Base-by-base conservation (phyloP, 1,140 invertebrate species). In the Zaprionus nigranus region DNA sequence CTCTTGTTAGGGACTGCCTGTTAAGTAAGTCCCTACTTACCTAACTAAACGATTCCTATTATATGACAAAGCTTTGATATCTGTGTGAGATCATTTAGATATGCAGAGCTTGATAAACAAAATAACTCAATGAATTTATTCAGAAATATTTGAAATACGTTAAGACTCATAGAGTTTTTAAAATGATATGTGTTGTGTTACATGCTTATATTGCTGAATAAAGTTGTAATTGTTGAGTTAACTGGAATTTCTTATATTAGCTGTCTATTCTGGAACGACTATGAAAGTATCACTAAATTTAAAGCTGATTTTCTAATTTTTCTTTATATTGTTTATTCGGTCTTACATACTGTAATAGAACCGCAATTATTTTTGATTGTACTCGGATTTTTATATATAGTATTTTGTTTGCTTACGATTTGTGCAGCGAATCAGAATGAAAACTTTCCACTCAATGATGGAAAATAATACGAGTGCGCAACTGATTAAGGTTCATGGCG, bases 401-500 rank as follows among this genome's bases (percentile, higher is more conserved):
- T 3, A 53, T 34, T 28, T 53, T 26, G n/a, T 43, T 65, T 56
- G n/a, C 36, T 36, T 20, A 60, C 38, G 20, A 17, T 13, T 40
- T 24, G 40, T 43, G 40, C 40, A 46, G n/a, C 17, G 20, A 17
- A 46, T 46, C n/a, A 17, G n/a, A 46, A 17, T 46, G n/a, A 46
- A 46, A 46, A 46, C n/a, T 46, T 46, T 46, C n/a, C 40, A 20
- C 7, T 17, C 40, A 46, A 9, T 46, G 40, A n/a, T 46, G 40
- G 40, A 46, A 46, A 46, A 46, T 46, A 46, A 17, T 17, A 46
- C 40, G 2, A 46, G 40, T 46, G 40, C 7, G 36, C 13, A 67
- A 49, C 65, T 67, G 65, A 34, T 67, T 67, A 59, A 59, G 59
- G 28, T 67, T 34, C 26, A 36, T 40, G 38, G 54, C 13, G 28